Conservation (phyloP, 1,140 invertebrate genomes). For the Cydia fagiglandana region DNA sequence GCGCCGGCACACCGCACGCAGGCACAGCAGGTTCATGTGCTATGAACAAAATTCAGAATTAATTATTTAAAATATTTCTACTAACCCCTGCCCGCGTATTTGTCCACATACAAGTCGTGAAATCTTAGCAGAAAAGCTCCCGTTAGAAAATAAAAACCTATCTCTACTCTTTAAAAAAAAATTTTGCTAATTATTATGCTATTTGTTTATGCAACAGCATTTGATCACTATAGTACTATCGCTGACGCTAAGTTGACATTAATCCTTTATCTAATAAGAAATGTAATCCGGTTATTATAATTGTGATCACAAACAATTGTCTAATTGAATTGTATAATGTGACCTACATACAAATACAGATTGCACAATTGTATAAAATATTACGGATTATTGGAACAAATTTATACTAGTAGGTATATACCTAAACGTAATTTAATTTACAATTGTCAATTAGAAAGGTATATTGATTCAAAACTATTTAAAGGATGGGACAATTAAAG, state of each 20-base stretch:
- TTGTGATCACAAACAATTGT: background rate
- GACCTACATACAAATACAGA: background rate
- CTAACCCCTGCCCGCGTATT: no score
- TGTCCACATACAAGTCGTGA: no score
- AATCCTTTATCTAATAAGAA: background rate
- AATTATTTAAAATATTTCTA: background rate
- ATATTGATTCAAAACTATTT: no score
- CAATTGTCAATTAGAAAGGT: no score
- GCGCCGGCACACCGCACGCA: conserved; percentile 38
- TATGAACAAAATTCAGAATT: background rate
- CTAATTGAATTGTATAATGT: background rate
- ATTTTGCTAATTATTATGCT: no score
- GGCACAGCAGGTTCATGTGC: background rate
- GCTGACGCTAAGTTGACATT: background rate
- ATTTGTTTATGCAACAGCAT: background rate
- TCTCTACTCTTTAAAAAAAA: no score
- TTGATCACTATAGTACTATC: background rate
- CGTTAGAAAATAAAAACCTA: no score
- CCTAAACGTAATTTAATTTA: background rate
- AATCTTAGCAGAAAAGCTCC: no score
- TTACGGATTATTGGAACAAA: no score
- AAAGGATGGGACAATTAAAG: no score
- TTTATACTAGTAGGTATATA: no score
- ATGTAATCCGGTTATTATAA: background rate
- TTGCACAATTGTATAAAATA: background rate